Percentiles rank a stretch among this genome's conserved stretches.
phyloP scores from a whole-genome alignment of 2,113 vertebrate genomes.

The Megaceryle maxima region DNA sequence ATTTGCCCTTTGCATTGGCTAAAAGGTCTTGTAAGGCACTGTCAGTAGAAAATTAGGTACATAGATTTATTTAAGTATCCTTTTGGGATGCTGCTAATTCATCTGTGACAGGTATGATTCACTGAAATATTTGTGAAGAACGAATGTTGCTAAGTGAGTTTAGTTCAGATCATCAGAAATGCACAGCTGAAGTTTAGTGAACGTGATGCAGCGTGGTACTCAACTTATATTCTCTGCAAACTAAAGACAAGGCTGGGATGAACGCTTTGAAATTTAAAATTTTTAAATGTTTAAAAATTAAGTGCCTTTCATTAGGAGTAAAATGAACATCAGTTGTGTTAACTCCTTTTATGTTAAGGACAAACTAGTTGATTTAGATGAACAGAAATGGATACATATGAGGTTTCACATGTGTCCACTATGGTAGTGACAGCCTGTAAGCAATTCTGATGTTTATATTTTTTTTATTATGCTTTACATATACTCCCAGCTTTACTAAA shows the following conservation, averaged over 20 bases:
- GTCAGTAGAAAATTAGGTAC: neutral
- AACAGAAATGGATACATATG: neutral
- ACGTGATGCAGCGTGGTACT: neutral
- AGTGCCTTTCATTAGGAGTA: neutral
- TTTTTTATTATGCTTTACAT: neutral
- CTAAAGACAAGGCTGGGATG: neutral
- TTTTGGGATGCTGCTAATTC: neutral
- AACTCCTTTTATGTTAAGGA: neutral
- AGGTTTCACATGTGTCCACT: neutral
- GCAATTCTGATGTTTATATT: neutral
- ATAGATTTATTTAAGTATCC: neutral
- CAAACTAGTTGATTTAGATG: neutral
- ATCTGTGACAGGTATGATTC: neutral
- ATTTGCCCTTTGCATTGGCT: neutral
- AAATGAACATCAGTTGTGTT: neutral
- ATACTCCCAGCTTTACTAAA: neutral
- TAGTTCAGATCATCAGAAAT: neutral
- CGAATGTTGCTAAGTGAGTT: neutral
- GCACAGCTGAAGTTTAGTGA: neutral
- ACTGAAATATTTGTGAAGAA: neutral
- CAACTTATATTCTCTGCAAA: neutral
- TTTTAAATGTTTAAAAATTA: neutral
- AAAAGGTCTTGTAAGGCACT: neutral
- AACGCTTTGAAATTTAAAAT: neutral
- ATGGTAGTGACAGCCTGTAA: neutral